A percentile compares a stretch with the other conserved stretches of the same genome.
Conservation (phyloP, 2,797 vertebrate species). For the Muscicapa striata region DNA sequence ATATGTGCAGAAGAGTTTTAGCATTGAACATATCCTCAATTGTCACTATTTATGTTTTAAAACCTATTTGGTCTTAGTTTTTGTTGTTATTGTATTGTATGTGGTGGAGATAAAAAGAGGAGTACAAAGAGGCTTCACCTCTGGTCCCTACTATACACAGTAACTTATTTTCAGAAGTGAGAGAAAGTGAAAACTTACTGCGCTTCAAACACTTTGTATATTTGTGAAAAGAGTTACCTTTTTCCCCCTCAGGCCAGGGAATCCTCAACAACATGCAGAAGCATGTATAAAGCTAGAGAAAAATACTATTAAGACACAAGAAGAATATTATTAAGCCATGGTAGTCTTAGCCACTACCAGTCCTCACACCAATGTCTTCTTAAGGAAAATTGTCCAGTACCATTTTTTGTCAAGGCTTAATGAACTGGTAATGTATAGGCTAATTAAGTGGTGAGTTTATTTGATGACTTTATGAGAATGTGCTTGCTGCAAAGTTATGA, state of each 20-base stretch:
- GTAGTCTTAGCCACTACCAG: neutral
- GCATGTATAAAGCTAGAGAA: neutral
- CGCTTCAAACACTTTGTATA: neutral
- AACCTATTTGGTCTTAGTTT: neutral
- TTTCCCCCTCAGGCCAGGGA: fast-evolving
- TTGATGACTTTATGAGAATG: neutral
- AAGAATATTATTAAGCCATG: neutral
- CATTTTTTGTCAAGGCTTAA: neutral
- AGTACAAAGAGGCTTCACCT: neutral
- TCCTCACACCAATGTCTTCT: neutral
- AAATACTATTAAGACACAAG: neutral
- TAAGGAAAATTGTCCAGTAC: neutral
- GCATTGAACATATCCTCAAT: neutral
- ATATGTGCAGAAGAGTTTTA: neutral
- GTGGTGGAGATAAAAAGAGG: neutral
- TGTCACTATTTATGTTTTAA: neutral
- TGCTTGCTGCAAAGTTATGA: neutral
- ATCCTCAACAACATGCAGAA: neutral
- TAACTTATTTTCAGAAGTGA: neutral
- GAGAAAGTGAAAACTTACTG: neutral
- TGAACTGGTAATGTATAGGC: neutral
- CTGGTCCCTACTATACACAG: neutral
- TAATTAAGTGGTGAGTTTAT: neutral
- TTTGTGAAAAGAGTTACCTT: neutral
- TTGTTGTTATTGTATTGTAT: neutral